phyloP scores from a whole-genome alignment of 2,888 invertebrate species.

The Entomobrya proxima region DNA sequence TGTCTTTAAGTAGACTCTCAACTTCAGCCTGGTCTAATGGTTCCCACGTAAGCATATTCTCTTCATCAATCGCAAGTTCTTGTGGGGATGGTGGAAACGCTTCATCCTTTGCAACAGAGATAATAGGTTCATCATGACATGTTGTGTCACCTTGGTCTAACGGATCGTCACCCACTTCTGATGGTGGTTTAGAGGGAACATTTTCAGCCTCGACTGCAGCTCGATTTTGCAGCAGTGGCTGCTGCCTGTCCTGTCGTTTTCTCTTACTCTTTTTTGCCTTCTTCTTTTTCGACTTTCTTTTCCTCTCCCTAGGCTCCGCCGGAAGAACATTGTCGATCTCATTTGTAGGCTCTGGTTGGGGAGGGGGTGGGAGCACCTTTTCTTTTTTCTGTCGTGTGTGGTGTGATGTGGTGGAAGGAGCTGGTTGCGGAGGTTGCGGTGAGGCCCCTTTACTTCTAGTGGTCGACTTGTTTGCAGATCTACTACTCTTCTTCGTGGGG shows the following conservation, averaged over 20 bases:
- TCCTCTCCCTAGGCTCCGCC: background rate
- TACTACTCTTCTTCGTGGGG: conserved; percentile 39
- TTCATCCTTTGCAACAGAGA: background rate
- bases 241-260: background rate
- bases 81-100: background rate
- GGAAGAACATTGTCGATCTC: background rate
- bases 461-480: background rate
- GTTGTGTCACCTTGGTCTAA: too few species aligned
- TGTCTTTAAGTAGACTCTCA: too few species aligned
- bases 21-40: too few species aligned
- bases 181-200: too few species aligned
- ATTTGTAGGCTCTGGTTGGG: background rate
- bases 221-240: background rate
- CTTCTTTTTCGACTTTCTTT: conserved; percentile 38
- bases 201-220: background rate
- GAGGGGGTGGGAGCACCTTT: background rate
- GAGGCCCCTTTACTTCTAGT: background rate
- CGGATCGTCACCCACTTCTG: too few species aligned
- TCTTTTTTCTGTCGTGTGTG: background rate
- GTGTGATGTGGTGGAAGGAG: too few species aligned
- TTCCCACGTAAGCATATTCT: too few species aligned
- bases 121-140: background rate
- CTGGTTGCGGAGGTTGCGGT: background rate
- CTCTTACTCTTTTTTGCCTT: conserved; percentile 45
- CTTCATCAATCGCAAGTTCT: too few species aligned